Percentiles rank a stretch among this genome's conserved stretches.
Conservation (phyloP, 2,888 invertebrate genomes). For the Calliopum simillimum region DNA sequence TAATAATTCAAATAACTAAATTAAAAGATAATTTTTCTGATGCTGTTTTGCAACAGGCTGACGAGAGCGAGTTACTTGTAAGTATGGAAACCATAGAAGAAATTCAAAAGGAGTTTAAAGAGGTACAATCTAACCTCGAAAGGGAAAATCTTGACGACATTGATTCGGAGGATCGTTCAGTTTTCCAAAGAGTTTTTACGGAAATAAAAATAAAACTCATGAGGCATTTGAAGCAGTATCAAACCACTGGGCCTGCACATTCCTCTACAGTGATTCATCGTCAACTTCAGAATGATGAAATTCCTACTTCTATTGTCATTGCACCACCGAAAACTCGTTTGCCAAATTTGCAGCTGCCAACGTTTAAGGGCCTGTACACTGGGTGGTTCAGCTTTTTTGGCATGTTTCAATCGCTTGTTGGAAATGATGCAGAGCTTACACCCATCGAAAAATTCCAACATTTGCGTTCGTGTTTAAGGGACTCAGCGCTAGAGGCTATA, state of each 20-base stretch:
- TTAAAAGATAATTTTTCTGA: too few relatives aligned
- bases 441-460: slow-evolving; percentile 19
- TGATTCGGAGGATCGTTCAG: too few relatives aligned
- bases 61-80: too few relatives aligned
- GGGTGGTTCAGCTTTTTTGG: background rate
- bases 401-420: background rate
- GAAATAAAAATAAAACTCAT: too few relatives aligned
- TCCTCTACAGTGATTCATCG: slow-evolving; percentile 21
- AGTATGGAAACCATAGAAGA: too few relatives aligned
- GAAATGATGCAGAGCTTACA: slow-evolving; percentile 11
- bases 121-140: too few relatives aligned
- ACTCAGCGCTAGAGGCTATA: slow-evolving; percentile 11
- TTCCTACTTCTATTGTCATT: background rate
- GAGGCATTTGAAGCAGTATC: too few relatives aligned
- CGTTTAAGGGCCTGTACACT: background rate
- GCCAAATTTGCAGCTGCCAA: background rate
- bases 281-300: slow-evolving; percentile 28
- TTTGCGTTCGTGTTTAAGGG: slow-evolving; percentile 16
- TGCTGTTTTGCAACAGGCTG: too few relatives aligned
- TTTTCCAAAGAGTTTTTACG: too few relatives aligned
- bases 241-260: background rate
- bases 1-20: background rate
- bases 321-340: slow-evolving; percentile 1
- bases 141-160: too few relatives aligned
- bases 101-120: too few relatives aligned